Base-by-base conservation (phyloP, 2,797 vertebrate genomes). In the Pristis pectinata region DNA sequence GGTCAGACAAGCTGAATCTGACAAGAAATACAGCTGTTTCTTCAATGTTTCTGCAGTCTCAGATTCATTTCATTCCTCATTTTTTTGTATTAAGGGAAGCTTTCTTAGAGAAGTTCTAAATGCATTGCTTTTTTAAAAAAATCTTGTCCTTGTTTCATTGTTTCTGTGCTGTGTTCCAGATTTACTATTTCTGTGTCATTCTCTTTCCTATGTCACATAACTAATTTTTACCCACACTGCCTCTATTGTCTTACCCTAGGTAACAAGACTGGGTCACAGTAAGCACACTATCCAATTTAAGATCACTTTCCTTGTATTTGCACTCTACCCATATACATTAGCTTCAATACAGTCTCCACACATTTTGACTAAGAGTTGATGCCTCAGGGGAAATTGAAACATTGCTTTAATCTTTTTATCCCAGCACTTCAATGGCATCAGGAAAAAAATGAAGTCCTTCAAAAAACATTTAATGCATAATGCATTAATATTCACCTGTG, bases 321-420 rank as follows among this genome's bases (percentile, higher is more conserved):
- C 56, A 56, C 9, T 85, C 49, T 13, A 0, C 34, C 19, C 49
- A 34, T 56, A 56, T 85, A 85, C 30, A 59, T 59, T n/a, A n/a
- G 56, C 41, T 70, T 67, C 37, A 93, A 72, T 22, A 44, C 37
- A n/a, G n/a, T 19, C 53, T 91, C n/a, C 67, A 30, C 27, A 37
- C 22, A 72, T 93, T 30, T 70, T 15, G 67, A 13, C 22, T 13
- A 13, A 11, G 34, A 37, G 10, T 44, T 9, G 67, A 19, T 70
- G 91, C 8, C 67, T 93, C 37, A 70, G n/a, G 37, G 67, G 30
- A 93, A 93, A 70, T 49, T 87, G 53, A n/a, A n/a, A 87, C 83
- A 61, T 3, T 85, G 41, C n/a, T 0, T 93, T 93, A 41, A 6
- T 27, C 91, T 70, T 24, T 41, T 93, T 93, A 37, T 67, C 59